Evolutionary conservation across 2,113 vertebrate species (phyloP).

Genomic region (Zosterops hypoxanthus): DNA sequence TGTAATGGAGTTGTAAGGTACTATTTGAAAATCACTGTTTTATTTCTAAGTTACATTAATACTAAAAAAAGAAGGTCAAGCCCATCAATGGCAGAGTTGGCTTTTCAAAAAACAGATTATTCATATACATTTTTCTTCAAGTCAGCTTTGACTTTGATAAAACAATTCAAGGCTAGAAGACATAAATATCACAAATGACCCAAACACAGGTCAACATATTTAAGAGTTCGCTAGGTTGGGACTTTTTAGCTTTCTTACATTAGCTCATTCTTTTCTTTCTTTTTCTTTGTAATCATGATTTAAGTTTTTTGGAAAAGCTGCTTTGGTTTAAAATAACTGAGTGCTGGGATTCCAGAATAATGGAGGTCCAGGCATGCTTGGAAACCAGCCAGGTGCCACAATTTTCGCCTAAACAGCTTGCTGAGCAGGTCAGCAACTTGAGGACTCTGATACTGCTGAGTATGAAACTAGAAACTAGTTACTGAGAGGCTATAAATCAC

Average conservation of each 20-base stretch:
- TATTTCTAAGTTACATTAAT: neutral
- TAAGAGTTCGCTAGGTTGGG: neutral
- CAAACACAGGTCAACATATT: conserved; percentile 26
- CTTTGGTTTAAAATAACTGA: conserved; percentile 73
- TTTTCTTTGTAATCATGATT: conserved; percentile 71
- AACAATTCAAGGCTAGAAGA: conserved; percentile 17
- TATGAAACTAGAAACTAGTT: conserved; percentile 17
- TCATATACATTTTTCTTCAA: neutral
- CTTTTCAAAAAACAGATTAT: neutral
- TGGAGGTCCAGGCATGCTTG: neutral
- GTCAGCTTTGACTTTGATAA: neutral
- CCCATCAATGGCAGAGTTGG: neutral
- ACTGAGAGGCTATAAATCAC: conserved; percentile 35
- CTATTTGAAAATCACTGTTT: neutral
- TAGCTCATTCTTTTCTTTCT: neutral
- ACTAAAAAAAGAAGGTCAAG: neutral
- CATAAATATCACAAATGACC: too few species aligned
- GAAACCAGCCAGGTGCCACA: conserved; percentile 54
- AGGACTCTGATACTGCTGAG: conserved; percentile 30
- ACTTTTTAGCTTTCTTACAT: neutral
- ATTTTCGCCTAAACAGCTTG: conserved; percentile 24
- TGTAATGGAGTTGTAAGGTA: neutral
- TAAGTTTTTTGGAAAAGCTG: conserved; percentile 72
- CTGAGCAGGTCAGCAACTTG: conserved; percentile 44
- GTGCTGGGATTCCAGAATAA: conserved; percentile 65